Conservation (phyloP, 2,888 invertebrate genomes). For the Atherix ibis region DNA sequence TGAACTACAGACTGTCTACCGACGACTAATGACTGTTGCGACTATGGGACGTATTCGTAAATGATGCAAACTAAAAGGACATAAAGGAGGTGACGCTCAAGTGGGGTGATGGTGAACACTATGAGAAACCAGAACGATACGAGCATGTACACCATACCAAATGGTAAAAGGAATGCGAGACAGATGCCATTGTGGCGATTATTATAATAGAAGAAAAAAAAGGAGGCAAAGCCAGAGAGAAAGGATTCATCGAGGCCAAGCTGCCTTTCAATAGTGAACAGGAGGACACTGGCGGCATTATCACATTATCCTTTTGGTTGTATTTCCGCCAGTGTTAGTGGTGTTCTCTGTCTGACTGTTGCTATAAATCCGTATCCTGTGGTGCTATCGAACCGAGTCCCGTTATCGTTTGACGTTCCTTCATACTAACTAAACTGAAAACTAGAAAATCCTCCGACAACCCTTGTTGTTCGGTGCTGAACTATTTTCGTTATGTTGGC, state of each 20-base stretch:
- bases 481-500: too few species aligned
- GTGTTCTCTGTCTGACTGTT: background rate
- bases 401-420: too few species aligned
- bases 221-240: slow-evolving; percentile 2
- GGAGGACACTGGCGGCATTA: slow-evolving; percentile 26
- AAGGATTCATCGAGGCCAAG: slow-evolving; percentile 3
- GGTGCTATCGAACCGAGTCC: too few species aligned
- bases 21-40: background rate
- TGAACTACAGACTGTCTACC: background rate
- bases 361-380: too few species aligned
- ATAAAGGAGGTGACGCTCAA: too few species aligned
- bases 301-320: slow-evolving; percentile 32
- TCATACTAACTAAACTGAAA: too few species aligned
- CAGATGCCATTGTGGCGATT: slow-evolving; percentile 4
- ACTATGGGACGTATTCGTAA: too few species aligned
- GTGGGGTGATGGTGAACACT: too few species aligned
- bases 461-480: too few species aligned
- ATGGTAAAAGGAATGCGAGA: slow-evolving; percentile 8
- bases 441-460: too few species aligned
- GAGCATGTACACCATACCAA: slow-evolving; percentile 4
- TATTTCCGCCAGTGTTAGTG: slow-evolving; percentile 27
- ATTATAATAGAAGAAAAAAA: too few species aligned
- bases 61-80: slow-evolving; percentile 12
- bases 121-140: background rate
- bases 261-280: slow-evolving; percentile 9